phyloP scores from a whole-genome alignment of 2,888 invertebrate genomes.

The Antheraea yamamai region DNA sequence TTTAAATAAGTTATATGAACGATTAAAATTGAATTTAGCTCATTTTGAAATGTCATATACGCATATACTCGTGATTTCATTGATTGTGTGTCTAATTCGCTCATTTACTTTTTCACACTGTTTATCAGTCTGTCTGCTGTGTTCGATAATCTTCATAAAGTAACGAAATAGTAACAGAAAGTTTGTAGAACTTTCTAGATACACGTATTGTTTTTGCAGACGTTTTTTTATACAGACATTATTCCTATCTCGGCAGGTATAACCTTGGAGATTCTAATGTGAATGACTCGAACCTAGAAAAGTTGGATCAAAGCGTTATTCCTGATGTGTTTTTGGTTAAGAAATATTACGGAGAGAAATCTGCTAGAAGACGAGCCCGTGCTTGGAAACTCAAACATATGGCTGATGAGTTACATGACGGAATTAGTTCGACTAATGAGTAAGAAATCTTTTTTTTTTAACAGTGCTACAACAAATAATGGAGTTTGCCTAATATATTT shows the following conservation, averaged over 20 bases:
- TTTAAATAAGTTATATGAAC: too few species aligned
- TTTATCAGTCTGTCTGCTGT: too few species aligned
- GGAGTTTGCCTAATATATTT: neutral
- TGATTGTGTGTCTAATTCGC: too few species aligned
- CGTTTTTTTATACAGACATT: too few species aligned
- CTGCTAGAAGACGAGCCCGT: slow-evolving; percentile 86
- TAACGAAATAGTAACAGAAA: too few species aligned
- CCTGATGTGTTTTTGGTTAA: slow-evolving; percentile 98
- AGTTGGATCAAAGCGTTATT: slow-evolving; percentile 84
- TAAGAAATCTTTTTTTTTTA: slow-evolving; percentile 39
- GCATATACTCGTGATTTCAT: too few species aligned
- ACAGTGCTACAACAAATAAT: neutral
- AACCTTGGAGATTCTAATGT: slow-evolving; percentile 95
- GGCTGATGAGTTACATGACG: slow-evolving; percentile 82
- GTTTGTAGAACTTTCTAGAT: too few species aligned
- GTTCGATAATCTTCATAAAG: too few species aligned
- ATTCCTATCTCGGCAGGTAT: slow-evolving; percentile 81
- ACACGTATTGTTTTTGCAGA: too few species aligned
- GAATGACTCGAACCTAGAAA: slow-evolving; percentile 94
- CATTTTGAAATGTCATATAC: too few species aligned
- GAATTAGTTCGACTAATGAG: slow-evolving; percentile 81
- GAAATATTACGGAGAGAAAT: slow-evolving; percentile 91
- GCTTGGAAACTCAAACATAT: slow-evolving; percentile 97
- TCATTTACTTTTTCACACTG: too few species aligned
- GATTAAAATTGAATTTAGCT: too few species aligned